These are phyloP conservation scores for Caerostris darwini DNA, from an alignment of 1,140 invertebrate species.

Conservation along the genomic window DNA sequence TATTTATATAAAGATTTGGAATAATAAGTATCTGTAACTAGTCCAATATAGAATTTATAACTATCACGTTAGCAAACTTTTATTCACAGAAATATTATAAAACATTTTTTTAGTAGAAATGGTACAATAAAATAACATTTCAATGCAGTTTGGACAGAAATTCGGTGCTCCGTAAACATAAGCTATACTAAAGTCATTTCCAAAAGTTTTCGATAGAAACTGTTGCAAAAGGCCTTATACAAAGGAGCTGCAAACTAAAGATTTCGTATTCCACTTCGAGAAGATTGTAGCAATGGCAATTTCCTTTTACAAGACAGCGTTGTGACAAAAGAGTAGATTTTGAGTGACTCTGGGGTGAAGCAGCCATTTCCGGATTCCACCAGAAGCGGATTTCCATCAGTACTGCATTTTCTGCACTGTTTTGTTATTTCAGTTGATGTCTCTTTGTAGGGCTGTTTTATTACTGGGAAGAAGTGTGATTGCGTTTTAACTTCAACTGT, in stretches of 20 bases:
- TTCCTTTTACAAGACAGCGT: constrained; percentile 21
- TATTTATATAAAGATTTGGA: no score
- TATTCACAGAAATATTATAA: no score
- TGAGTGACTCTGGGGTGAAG: background rate
- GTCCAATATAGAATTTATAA: no score
- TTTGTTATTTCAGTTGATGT: background rate
- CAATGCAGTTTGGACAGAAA: no score
- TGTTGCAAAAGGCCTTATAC: background rate
- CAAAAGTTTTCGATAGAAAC: background rate
- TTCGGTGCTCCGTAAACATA: background rate
- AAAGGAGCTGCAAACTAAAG: constrained; percentile 5
- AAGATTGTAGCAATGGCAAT: constrained; percentile 4
- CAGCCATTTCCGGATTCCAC: constrained; percentile 19
- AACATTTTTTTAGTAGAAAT: no score
- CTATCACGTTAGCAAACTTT: no score
- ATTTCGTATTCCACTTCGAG: background rate
- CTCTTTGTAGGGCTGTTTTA: background rate
- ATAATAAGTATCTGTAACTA: no score
- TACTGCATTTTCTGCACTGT: background rate
- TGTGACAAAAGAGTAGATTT: constrained; percentile 10
- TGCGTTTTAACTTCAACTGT: no score
- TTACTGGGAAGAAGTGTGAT: background rate
- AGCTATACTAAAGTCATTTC: background rate
- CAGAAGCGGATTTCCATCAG: constrained; percentile 3
- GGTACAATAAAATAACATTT: no score